phyloP scores from a whole-genome alignment of 2,113 vertebrate species.

The Capricornis sumatraensis region DNA sequence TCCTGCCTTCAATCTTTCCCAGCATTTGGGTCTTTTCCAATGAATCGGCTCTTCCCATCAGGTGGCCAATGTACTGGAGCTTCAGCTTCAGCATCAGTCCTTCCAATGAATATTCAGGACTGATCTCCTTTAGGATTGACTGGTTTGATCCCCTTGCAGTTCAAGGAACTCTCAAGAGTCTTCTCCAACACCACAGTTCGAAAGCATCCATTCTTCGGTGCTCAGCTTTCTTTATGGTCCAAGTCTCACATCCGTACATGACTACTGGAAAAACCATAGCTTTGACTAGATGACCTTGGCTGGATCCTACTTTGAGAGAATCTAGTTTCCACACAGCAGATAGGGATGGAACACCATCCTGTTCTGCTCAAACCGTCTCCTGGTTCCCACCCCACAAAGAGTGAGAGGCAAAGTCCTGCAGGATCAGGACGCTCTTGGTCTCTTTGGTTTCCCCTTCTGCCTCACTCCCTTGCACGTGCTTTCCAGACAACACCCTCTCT shows the following conservation, averaged over 20 bases:
- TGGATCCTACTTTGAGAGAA: background rate
- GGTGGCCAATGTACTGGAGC: background rate
- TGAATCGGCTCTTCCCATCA: background rate
- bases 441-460: background rate
- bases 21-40: background rate
- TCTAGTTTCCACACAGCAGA: background rate
- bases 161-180: background rate
- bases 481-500: background rate
- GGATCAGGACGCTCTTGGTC: accelerated
- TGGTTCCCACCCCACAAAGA: background rate
- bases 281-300: background rate
- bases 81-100: background rate
- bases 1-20: background rate
- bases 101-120: background rate
- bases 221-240: background rate
- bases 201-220: background rate
- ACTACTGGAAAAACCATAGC: background rate
- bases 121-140: background rate
- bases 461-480: accelerated
- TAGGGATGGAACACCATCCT: background rate
- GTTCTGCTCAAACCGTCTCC: too few species aligned
- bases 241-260: background rate
- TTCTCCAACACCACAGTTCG: background rate
- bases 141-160: background rate
- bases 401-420: too few species aligned